Percentiles rank a stretch among this genome's conserved stretches.
Evolutionary conservation across 2,113 vertebrate species (phyloP).

Genomic region (Bambusicola thoracicus): DNA sequence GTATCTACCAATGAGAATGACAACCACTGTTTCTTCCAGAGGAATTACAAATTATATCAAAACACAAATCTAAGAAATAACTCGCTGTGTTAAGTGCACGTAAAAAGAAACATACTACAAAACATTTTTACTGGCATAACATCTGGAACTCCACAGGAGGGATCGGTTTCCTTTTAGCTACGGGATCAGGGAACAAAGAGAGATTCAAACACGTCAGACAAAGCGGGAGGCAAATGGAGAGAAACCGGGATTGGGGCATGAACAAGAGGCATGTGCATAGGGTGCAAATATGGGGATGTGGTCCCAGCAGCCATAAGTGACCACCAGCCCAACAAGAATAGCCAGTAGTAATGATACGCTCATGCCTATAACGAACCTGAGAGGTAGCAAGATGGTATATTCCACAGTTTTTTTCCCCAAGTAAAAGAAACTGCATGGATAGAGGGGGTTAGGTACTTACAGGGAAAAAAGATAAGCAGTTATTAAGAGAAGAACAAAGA

Average conservation of each 20-base stretch:
- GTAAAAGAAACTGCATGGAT: not conserved
- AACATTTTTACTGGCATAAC: not conserved
- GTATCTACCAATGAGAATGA: constrained; percentile 18
- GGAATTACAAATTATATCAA: not conserved
- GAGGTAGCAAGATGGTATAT: not conserved
- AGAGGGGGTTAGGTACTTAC: not conserved
- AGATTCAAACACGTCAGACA: not conserved
- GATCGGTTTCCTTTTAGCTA: not conserved
- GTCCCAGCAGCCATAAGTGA: not conserved
- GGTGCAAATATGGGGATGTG: not conserved
- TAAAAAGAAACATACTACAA: not conserved
- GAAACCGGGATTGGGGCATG: not conserved
- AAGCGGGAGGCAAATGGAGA: not conserved
- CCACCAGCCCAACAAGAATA: not conserved
- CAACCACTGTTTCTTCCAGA: constrained; percentile 15
- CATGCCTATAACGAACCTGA: not conserved
- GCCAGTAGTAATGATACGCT: not conserved
- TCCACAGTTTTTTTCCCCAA: fast-evolving
- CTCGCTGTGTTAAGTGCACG: not conserved
- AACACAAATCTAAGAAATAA: constrained; percentile 31
- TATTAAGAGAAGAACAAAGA: not conserved
- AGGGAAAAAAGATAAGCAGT: not conserved
- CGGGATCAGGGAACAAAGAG: not conserved
- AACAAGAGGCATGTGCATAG: not conserved
- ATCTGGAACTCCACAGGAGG: not conserved